Evolutionary conservation across 2,113 vertebrate genomes (phyloP), one percentile per base, ranked within the genome.

Genomic region (Coryphaenoides rupestris): DNA sequence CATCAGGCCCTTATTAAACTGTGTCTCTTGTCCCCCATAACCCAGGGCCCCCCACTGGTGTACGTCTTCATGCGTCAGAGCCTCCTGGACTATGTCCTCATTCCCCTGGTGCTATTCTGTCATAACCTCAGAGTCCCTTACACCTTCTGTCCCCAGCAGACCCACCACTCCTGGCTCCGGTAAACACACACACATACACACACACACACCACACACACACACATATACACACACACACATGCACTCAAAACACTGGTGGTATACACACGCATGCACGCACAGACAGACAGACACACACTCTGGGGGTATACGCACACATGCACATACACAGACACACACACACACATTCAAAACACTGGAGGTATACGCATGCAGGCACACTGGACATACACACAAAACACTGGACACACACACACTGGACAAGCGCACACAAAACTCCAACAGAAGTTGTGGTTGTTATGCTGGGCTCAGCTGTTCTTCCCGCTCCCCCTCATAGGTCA

Each of bases 101-200:
- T 98, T 46, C 86, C 93, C 21, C 89, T 96, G n/a, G 60, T 92
- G 9, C 89, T 97, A 24, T 85, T 94, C 62, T 94, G 90, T 53
- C 92, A 92, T 76, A 92, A 90, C 24, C 67, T 96, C 2, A 89
- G 90, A 24, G 86, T 94, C 21, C 92, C 95, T 19, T 89, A 94
- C 71, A 92, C 94, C 13, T 21, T 89, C 0, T 92, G 80, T 85
- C 5, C 24, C 21, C 23, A 61, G 16, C 15, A 3, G 52, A 67
- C 92, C 55, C 63, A 84, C 84, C 77, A 74, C 88, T 19, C 68
- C 28, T 54, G 9, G n/a, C 84, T 93, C 62, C 89, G 93, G 94
- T 88, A 78, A 5, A 6, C 5, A 55, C 7, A 24, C 33, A 9
- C 4, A 19, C 33, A 49, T 17, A 24, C n/a, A n/a, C n/a, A n/a